Base-by-base conservation (phyloP, 2,888 invertebrate genomes). In the Aproaerema taeniolella region DNA sequence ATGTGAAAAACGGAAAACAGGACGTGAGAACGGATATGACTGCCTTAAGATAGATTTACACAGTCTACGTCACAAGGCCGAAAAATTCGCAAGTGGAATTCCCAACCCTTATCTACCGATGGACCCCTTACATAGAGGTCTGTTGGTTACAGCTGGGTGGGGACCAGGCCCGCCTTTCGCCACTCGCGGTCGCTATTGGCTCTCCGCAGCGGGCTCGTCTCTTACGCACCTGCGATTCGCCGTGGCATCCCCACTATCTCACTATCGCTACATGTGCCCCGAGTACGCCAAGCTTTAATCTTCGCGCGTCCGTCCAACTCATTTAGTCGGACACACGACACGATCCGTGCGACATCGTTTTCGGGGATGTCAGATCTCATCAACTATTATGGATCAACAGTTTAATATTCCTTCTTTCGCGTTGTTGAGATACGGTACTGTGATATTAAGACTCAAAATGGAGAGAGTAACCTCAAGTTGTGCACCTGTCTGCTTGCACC, bases 311-410 rank as follows among this genome's bases (percentile, higher is more conserved):
- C 71, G 67, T 67, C 71, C 61, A 67, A 69, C 67, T 68, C 70
- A 77, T 78, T 85, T 81, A 86, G 85, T 85, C 76, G 75, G 71
- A 70, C 66, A 73, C 68, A 71, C 71, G 81, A 68, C 78, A 73
- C 77, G 67, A 75, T 67, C 76, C 79, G 81, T 67, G 76, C 62
- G 67, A 77, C 80, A 76, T 64, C 76, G 58, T 68, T 77, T 78
- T 74, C 65, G 80, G 78, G 80, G 66, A 77, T 83, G 82, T 62
- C 64, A 65, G 53, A 62, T 65, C 74, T 73, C 70, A 67, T 52
- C 51, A 51, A 54, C 50, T 67, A 72, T 63, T 62, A 82, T 82
- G 82, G 83, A 83, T 77, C 63, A n/a, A 20, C 20, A 67, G 55
- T 67, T 58, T 72, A 67, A 53, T 55, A 68, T 81, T 58, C 83